Evolutionary conservation across 2,888 invertebrate genomes (phyloP).

Genomic region (Ectobius pallidus): DNA sequence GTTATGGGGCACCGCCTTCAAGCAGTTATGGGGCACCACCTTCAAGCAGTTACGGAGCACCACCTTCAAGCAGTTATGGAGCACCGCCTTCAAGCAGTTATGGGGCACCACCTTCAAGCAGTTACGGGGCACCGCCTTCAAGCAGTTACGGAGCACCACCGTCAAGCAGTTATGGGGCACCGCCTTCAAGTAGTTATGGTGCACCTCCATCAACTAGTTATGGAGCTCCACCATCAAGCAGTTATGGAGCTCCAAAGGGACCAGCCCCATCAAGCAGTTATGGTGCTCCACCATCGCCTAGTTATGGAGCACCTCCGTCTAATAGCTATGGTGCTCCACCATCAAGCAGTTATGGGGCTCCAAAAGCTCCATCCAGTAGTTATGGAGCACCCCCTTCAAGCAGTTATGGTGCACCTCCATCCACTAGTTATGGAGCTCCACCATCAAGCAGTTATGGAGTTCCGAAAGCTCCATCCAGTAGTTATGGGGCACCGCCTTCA

Average conservation of each 20-base stretch:
- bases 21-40: slow-evolving; percentile 28
- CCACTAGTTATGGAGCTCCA: slow-evolving; percentile 44
- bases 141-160: slow-evolving; percentile 42
- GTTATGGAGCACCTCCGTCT: slow-evolving; percentile 24
- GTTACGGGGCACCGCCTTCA: slow-evolving; percentile 51
- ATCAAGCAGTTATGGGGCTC: slow-evolving; percentile 38
- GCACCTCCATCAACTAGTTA: slow-evolving; percentile 32
- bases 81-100: slow-evolving; percentile 24
- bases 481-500: slow-evolving; percentile 33
- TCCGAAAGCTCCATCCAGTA: slow-evolving; percentile 44
- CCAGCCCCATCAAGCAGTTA: slow-evolving; percentile 39
- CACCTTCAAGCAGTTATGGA: slow-evolving; percentile 31
- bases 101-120: slow-evolving; percentile 41
- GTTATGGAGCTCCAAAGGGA: slow-evolving; percentile 47
- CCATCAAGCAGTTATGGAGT: slow-evolving; percentile 46
- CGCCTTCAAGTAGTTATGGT: slow-evolving; percentile 31
- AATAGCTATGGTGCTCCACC: slow-evolving; percentile 46
- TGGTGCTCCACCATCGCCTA: slow-evolving; percentile 43
- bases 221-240: slow-evolving; percentile 30
- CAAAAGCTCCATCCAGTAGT: slow-evolving; percentile 42
- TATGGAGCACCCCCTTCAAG: slow-evolving; percentile 46
- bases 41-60: slow-evolving; percentile 26
- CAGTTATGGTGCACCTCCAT: slow-evolving; percentile 40
- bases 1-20: slow-evolving; percentile 45
- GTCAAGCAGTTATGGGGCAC: slow-evolving; percentile 40